These are phyloP conservation scores for Ochlodes sylvanus DNA, from an alignment of 2,888 invertebrate genomes.

Conservation along the genomic window DNA sequence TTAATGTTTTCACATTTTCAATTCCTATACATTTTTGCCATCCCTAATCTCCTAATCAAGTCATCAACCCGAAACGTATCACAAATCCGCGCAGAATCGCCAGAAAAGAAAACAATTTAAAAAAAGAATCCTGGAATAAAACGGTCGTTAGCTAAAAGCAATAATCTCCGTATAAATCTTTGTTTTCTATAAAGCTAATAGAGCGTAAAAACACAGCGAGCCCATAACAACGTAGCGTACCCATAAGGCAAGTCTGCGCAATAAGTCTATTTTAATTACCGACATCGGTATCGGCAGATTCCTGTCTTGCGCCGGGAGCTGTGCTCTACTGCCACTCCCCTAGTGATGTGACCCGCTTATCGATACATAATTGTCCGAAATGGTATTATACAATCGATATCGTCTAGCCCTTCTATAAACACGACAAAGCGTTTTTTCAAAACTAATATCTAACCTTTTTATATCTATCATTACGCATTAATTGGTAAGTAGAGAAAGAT, in stretches of 20 bases:
- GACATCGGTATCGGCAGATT: slow-evolving; percentile 82
- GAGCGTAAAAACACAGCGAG: slow-evolving; percentile 43
- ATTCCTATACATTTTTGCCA: too few relatives aligned
- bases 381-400: not conserved
- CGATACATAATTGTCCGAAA: not conserved
- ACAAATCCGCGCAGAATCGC: too few relatives aligned
- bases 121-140: slow-evolving; percentile 21
- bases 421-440: too few relatives aligned
- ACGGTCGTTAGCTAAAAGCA: slow-evolving; percentile 1
- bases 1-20: too few relatives aligned
- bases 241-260: slow-evolving; percentile 61
- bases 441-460: too few relatives aligned
- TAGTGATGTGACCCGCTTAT: slow-evolving; percentile 53
- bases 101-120: not conserved
- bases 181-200: slow-evolving; percentile 15
- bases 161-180: slow-evolving; percentile 1
- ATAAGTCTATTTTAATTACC: slow-evolving; percentile 85
- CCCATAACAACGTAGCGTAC: slow-evolving; percentile 46
- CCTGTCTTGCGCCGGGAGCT: slow-evolving; percentile 81
- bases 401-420: not conserved
- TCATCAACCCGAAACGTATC: too few relatives aligned
- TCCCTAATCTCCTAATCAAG: too few relatives aligned
- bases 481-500: too few relatives aligned
- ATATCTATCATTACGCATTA: too few relatives aligned
- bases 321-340: slow-evolving; percentile 63